A percentile compares a stretch with the other conserved stretches of the same genome.
Conservation (phyloP, 2,797 vertebrate species). For the Mus caroli region DNA sequence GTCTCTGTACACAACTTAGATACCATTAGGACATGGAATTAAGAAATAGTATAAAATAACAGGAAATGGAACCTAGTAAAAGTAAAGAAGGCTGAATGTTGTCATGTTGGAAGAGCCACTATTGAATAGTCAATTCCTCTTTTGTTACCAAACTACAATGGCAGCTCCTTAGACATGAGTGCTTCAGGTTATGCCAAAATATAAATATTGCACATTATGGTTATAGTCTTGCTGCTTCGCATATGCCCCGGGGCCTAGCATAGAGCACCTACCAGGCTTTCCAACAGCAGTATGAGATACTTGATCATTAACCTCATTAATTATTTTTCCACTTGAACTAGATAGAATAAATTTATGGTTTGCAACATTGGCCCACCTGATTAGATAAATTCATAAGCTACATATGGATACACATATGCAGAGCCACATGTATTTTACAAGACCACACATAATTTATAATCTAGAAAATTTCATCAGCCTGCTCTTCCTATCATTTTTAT, state of each 20-base stretch:
- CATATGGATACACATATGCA: background rate
- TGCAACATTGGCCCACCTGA: background rate
- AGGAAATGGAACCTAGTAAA: background rate
- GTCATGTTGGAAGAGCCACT: background rate
- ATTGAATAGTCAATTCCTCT: background rate
- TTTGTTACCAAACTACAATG: background rate
- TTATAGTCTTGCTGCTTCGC: background rate
- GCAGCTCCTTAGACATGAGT: background rate
- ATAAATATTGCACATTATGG: background rate
- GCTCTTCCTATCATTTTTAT: background rate
- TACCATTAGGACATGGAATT: background rate
- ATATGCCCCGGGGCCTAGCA: background rate
- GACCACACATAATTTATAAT: background rate
- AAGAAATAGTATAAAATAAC: background rate
- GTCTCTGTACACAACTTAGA: background rate
- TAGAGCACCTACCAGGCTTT: background rate
- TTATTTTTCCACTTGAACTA: background rate
- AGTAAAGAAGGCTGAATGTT: background rate
- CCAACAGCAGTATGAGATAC: background rate
- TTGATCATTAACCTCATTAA: background rate
- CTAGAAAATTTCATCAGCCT: conserved; percentile 22
- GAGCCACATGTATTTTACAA: background rate
- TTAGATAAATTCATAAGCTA: background rate
- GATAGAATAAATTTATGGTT: background rate
- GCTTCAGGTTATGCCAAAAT: background rate